These are phyloP conservation scores for Rosalia funebris DNA, from an alignment of 2,888 invertebrate genomes.

Conservation along the genomic window DNA sequence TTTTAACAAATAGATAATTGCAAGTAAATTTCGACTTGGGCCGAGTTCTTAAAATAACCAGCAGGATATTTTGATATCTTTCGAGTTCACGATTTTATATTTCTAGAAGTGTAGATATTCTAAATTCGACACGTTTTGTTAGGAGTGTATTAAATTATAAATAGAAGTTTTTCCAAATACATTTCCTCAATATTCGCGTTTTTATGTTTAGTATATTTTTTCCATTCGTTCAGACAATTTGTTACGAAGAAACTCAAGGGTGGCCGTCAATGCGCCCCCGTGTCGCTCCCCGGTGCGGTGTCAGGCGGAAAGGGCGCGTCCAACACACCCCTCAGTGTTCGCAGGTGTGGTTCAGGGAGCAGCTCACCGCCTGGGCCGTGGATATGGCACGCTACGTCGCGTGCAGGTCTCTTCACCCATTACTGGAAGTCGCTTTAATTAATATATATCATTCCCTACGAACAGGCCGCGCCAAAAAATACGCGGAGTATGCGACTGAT, in stretches of 20 bases:
- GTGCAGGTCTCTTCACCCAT: slow-evolving; percentile 20
- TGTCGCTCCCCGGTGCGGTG: slow-evolving; percentile 11
- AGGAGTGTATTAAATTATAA: too few species aligned
- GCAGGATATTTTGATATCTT: too few species aligned
- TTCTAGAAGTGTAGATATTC: too few species aligned
- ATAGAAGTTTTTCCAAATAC: too few species aligned
- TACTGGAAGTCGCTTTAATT: slow-evolving; percentile 23
- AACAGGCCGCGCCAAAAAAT: slow-evolving; percentile 17
- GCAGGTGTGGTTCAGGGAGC: slow-evolving; percentile 35
- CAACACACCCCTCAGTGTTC: slow-evolving; percentile 29
- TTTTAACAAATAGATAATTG: too few species aligned
- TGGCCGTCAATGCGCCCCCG: slow-evolving; percentile 2
- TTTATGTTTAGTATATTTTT: too few species aligned
- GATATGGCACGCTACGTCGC: slow-evolving; percentile 26
- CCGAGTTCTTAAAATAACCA: too few species aligned
- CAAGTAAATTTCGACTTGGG: too few species aligned
- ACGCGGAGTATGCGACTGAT: slow-evolving; percentile 6
- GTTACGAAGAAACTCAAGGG: not conserved
- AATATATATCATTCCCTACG: slow-evolving; percentile 22
- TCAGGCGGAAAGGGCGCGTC: slow-evolving; percentile 34
- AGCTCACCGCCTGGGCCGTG: slow-evolving; percentile 22
- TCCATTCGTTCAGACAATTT: too few species aligned
- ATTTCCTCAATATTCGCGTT: too few species aligned
- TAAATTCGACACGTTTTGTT: too few species aligned
- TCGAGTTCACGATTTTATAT: too few species aligned